phyloP scores from a whole-genome alignment of 2,113 vertebrate genomes.

The Trinectes maculatus region DNA sequence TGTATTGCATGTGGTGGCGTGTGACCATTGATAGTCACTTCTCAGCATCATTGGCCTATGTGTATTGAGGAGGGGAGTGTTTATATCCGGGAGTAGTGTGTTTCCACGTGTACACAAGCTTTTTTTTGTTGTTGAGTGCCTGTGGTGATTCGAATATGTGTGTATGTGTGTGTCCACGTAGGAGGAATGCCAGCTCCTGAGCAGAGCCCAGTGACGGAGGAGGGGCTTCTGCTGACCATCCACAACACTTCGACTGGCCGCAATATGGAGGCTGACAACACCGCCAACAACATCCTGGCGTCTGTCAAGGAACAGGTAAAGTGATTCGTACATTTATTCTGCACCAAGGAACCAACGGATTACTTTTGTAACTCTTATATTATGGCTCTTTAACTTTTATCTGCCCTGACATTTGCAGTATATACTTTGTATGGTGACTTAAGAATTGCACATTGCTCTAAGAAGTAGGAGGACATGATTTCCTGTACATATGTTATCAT shows the following conservation, averaged over 20 bases:
- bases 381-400: neutral
- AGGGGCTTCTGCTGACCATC: conserved; percentile 85
- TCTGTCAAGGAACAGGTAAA: conserved; percentile 98
- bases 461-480: neutral
- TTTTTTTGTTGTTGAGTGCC: neutral
- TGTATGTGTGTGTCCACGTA: conserved; percentile 49
- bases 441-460: neutral
- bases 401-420: conserved; percentile 10
- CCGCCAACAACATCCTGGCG: conserved; percentile 94
- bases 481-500: neutral
- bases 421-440: neutral
- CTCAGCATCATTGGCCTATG: conserved; percentile 38
- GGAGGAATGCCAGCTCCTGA: conserved; percentile 95
- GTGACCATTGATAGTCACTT: conserved; percentile 49
- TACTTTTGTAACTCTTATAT: conserved; percentile 1
- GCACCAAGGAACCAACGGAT: neutral
- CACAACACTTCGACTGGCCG: conserved; percentile 82
- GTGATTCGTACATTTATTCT: neutral
- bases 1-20: conserved; percentile 31
- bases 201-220: conserved; percentile 89
- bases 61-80: conserved; percentile 31
- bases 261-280: conserved; percentile 89
- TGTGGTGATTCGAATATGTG: conserved; percentile 44
- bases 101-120: conserved; percentile 28
- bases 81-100: conserved; percentile 32